Base-by-base conservation (phyloP, 2,888 invertebrate species). In the Stratiomys singularior region DNA sequence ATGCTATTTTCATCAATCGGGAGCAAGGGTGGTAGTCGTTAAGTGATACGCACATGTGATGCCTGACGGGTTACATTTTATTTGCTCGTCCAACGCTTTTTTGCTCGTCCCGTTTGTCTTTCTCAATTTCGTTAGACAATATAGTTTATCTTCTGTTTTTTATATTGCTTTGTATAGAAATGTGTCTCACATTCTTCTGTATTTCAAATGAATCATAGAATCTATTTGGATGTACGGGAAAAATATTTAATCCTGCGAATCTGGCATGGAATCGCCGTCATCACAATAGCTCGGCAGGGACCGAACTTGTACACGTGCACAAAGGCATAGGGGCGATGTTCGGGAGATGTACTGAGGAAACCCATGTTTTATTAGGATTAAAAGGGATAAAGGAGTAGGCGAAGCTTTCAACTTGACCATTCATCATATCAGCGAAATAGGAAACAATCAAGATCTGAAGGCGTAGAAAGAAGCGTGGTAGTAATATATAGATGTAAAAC, bases 361-460 rank as follows among this genome's bases (percentile, higher is more conserved):
- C 44, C 9, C 67, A 67, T 67, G 67, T 67, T 67, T 23, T 23
- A 25, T 60, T 60, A 23, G 23, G 60, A 60, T 60, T 60, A 25
- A 25, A 25, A 15, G 23, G 60, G 60, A 60, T 60, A 21, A 25
- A 23, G 60, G 11, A 60, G 25, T 60, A 30, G 28, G 52, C 21
- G 4, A 77, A 77, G 78, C 78, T 80, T 81, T 81, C 81, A 80
- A 80, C 74, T 78, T 71, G 74, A 60, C 79, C 78, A 79, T 76
- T 78, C 79, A 79, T 78, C 79, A 79, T 79, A 78, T 74, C 74
- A 71, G 74, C 67, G 30, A 47, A 46, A 74, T 58, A 58, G 74
- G 74, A 74, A 74, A 37, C 60, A 74, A 58, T 58, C 37, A 21
- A 23, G 60, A 37, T 58, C 60, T 58, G 74, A 58, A 58, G 27